Conservation (phyloP, 1,140 invertebrate species). For the Solenopsis invicta region DNA sequence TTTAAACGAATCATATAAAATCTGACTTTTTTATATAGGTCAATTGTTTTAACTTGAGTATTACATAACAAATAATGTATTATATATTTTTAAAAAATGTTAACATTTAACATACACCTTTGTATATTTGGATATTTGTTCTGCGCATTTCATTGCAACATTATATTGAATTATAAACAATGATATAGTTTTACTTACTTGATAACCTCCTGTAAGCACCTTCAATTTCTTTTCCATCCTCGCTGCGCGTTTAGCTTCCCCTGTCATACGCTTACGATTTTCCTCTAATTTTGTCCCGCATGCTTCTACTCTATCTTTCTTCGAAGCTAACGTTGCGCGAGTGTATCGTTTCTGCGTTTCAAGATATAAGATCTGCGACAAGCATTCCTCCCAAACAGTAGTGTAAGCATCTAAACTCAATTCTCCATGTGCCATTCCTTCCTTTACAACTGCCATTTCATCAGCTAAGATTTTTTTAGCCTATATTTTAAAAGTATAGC, state of each 20-base stretch:
- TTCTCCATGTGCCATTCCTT: conserved; percentile 98
- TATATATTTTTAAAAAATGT: background rate
- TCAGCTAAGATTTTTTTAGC: conserved; percentile 90
- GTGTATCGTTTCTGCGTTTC: conserved; percentile 97
- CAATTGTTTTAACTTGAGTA: background rate
- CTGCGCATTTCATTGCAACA: background rate
- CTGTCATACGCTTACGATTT: conserved; percentile 97
- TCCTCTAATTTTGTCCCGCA: conserved; percentile 96
- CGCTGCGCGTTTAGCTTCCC: conserved; percentile 97
- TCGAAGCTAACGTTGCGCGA: conserved; percentile 96
- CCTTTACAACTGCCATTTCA: conserved; percentile 96
- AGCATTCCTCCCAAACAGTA: conserved; percentile 99
- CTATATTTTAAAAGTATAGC: conserved; percentile 76
- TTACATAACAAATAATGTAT: background rate
- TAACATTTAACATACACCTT: no score
- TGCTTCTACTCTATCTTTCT: conserved; percentile 98
- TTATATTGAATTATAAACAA: conserved; percentile 16
- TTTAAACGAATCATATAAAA: background rate
- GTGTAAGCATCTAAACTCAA: conserved; percentile 96
- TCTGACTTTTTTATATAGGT: background rate
- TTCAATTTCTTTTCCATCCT: conserved; percentile 99
- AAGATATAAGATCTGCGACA: conserved; percentile 95
- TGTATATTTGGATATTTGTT: no score
- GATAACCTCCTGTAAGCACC: conserved; percentile 97
- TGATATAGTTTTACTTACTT: conserved; percentile 86